phyloP scores from a whole-genome alignment of 2,113 vertebrate genomes.

The Oryzias javanicus region DNA sequence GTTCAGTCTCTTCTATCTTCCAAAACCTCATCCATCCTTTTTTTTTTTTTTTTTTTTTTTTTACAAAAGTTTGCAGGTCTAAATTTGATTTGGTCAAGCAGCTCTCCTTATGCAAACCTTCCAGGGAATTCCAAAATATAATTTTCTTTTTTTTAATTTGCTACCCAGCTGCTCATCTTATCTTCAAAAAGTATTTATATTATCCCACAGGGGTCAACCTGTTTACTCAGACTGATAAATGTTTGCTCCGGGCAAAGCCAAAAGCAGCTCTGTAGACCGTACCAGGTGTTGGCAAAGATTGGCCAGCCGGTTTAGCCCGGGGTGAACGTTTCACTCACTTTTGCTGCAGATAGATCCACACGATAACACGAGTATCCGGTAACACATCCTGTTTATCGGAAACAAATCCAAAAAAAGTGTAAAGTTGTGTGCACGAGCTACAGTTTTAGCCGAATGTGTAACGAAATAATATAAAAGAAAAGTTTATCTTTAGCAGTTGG shows the following conservation, averaged over 20 bases:
- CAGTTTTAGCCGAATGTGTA: background rate
- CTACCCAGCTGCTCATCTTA: background rate
- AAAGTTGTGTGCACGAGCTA: too few species aligned
- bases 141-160: conserved; percentile 1
- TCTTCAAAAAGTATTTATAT: conserved; percentile 8
- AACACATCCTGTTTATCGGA: background rate
- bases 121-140: background rate
- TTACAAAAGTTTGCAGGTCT: background rate
- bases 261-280: background rate
- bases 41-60: conserved; percentile 4
- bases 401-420: too few species aligned
- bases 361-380: conserved; percentile 1
- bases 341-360: background rate
- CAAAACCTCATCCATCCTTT: conserved; percentile 6
- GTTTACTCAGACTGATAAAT: conserved; percentile 9
- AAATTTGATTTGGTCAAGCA: background rate
- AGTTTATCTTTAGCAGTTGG: background rate
- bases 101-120: background rate
- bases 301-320: background rate
- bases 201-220: conserved; percentile 4
- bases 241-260: conserved; percentile 2
- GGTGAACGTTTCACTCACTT: conserved; percentile 3
- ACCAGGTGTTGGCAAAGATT: conserved; percentile 1
- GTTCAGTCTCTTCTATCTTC: conserved; percentile 1
- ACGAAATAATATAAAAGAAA: background rate